Evolutionary conservation across 2,113 vertebrate species (phyloP).

Genomic region (Pycnonotus jocosus): DNA sequence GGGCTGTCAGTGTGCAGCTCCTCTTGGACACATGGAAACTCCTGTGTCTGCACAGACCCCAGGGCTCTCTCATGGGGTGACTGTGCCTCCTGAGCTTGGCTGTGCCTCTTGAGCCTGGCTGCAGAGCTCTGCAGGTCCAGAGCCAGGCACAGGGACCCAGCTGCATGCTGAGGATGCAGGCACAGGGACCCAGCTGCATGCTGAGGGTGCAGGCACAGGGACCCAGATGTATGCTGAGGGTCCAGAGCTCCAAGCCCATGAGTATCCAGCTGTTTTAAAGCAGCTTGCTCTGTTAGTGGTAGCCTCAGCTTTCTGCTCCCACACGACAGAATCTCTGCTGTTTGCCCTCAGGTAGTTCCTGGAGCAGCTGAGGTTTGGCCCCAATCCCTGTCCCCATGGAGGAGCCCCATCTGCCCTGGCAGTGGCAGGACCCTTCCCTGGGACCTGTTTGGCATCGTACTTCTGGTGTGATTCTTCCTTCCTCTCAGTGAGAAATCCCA

Average conservation of each 20-base stretch:
- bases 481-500: background rate
- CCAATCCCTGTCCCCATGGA: accelerated
- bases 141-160: too few species aligned
- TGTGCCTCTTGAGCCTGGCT: background rate
- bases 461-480: background rate
- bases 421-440: background rate
- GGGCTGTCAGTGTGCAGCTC: background rate
- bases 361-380: accelerated
- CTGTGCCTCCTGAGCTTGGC: background rate
- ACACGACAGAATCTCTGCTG: background rate
- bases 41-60: background rate
- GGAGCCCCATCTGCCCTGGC: background rate
- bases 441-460: background rate
- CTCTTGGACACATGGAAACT: background rate
- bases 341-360: background rate
- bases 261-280: background rate
- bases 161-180: background rate
- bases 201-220: background rate
- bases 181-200: background rate
- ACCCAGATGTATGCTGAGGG: too few species aligned
- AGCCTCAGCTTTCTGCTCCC: background rate
- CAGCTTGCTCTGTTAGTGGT: background rate
- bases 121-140: background rate
- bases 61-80: background rate
- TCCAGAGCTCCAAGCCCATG: accelerated